Evolutionary conservation across 1,140 invertebrate species (phyloP).

Genomic region (Doryteuthis pealeii): DNA sequence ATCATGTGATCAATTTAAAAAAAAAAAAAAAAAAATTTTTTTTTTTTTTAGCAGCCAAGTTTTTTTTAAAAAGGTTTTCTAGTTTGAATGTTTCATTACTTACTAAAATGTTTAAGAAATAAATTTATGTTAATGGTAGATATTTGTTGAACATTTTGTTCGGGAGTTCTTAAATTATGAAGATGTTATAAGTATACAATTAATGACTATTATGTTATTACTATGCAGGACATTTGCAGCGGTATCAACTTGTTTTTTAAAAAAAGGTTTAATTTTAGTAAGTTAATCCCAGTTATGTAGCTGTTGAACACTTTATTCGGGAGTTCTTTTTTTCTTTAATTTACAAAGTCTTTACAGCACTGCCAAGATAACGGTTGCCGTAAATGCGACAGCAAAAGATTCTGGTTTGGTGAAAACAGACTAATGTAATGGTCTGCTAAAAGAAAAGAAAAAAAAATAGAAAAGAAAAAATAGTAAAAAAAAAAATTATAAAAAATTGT

Average conservation of each 20-base stretch:
- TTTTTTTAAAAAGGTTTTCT: too few relatives aligned
- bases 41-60: too few relatives aligned
- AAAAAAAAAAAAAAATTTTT: too few relatives aligned
- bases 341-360: constrained; percentile 4
- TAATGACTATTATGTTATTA: not conserved
- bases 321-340: constrained; percentile 9
- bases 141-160: too few relatives aligned
- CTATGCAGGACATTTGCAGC: constrained; percentile 8
- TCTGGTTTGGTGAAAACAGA: not conserved
- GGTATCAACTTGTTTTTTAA: not conserved
- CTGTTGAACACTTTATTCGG: constrained; percentile 9
- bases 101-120: too few relatives aligned
- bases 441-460: constrained; percentile 4
- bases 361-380: not conserved
- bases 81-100: too few relatives aligned
- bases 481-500: too few relatives aligned
- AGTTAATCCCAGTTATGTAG: constrained; percentile 9
- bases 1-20: too few relatives aligned
- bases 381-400: not conserved
- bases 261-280: constrained; percentile 1
- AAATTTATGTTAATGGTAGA: too few relatives aligned
- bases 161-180: too few relatives aligned
- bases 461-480: not conserved
- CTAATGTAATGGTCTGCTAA: constrained; percentile 8
- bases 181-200: too few relatives aligned